Conservation (phyloP, 2,113 vertebrate genomes). For the Catharus minimus region DNA sequence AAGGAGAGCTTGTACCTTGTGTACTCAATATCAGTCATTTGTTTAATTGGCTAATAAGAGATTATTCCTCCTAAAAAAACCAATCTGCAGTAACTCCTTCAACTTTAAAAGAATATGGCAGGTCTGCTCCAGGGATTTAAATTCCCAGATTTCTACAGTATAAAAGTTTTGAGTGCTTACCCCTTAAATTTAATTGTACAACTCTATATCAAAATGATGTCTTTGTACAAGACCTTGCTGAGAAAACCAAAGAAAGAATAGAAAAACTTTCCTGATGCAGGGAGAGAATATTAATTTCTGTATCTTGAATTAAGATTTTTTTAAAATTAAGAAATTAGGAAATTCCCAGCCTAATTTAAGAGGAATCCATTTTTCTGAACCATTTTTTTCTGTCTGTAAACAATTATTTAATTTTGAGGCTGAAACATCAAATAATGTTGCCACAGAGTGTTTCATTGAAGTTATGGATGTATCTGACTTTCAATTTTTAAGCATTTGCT, state of each 20-base stretch:
- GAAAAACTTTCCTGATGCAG: rapidly evolving
- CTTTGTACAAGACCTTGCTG: neutral
- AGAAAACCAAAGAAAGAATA: neutral
- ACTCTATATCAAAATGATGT: neutral
- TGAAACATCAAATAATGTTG: neutral
- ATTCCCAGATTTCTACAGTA: neutral
- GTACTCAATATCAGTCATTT: neutral
- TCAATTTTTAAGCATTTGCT: neutral
- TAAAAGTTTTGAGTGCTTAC: neutral
- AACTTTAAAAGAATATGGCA: neutral
- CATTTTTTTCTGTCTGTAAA: neutral
- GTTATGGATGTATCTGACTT: neutral
- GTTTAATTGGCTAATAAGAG: neutral
- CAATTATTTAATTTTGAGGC: neutral
- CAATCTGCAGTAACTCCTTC: neutral
- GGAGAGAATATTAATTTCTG: neutral
- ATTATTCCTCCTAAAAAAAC: neutral
- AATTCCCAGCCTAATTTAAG: neutral
- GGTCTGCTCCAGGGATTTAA: neutral
- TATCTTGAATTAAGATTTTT: neutral
- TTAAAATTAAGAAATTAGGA: neutral
- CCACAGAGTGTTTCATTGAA: neutral
- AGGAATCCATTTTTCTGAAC: neutral
- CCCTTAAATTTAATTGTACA: neutral
- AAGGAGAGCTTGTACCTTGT: neutral